phyloP scores from a whole-genome alignment of 2,113 vertebrate genomes.

The Shinisaurus crocodilurus region DNA sequence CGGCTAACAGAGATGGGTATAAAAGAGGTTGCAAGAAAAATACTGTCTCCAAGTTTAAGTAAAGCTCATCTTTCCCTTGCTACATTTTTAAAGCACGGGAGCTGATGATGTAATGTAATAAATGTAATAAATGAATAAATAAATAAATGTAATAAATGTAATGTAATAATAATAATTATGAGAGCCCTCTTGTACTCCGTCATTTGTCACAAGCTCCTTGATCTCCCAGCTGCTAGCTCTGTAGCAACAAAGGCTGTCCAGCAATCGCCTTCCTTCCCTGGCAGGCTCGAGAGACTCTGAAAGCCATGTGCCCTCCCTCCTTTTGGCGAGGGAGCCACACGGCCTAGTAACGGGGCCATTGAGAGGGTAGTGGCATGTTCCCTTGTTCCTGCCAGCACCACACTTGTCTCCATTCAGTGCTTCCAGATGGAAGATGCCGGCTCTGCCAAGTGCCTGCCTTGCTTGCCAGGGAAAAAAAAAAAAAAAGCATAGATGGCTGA shows the following conservation, averaged over 20 bases:
- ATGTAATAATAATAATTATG: too few relatives aligned
- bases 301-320: neutral
- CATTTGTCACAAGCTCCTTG: neutral
- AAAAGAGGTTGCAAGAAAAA: too few relatives aligned
- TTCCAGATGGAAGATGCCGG: slow-evolving; percentile 42
- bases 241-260: slow-evolving; percentile 36
- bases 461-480: slow-evolving; percentile 53
- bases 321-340: neutral
- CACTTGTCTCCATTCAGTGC: slow-evolving; percentile 52
- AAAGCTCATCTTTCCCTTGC: neutral
- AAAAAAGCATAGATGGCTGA: slow-evolving; percentile 44
- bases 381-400: slow-evolving; percentile 57
- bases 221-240: slow-evolving; percentile 5
- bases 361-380: slow-evolving; percentile 45
- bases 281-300: slow-evolving; percentile 2
- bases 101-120: neutral
- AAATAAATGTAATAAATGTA: too few relatives aligned
- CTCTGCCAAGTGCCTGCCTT: slow-evolving; percentile 58
- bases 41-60: neutral
- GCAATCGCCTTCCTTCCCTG: neutral
- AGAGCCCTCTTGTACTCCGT: neutral
- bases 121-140: too few relatives aligned
- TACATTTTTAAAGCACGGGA: neutral
- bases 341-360: slow-evolving; percentile 43
- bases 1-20: too few relatives aligned